phyloP scores from a whole-genome alignment of 2,797 vertebrate species.

The Erpetoichthys calabaricus region DNA sequence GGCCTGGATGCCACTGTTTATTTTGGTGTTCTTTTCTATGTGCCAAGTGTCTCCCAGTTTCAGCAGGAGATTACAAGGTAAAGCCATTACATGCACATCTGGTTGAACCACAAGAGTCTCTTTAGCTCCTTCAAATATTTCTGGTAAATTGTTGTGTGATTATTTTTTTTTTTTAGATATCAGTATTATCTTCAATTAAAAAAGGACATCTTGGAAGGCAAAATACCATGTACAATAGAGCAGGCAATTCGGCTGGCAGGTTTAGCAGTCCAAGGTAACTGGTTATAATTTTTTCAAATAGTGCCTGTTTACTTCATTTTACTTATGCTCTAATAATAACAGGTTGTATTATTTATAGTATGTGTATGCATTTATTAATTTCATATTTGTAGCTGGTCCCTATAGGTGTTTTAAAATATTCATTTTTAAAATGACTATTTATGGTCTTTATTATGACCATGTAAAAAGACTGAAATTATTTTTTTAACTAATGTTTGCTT shows the following conservation, averaged over 20 bases:
- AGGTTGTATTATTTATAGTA: too few relatives aligned
- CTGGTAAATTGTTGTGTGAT: background rate
- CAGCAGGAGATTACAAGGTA: slow-evolving; percentile 97
- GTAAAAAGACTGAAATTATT: too few relatives aligned
- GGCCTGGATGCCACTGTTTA: slow-evolving; percentile 87
- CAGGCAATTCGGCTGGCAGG: slow-evolving; percentile 86
- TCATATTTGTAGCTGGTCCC: too few relatives aligned
- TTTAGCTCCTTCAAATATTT: background rate
- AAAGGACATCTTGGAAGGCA: slow-evolving; percentile 91
- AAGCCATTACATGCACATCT: slow-evolving; percentile 11
- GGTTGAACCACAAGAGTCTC: too few relatives aligned
- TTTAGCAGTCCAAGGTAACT: slow-evolving; percentile 90
- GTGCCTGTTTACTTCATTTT: too few relatives aligned
- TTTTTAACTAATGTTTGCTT: too few relatives aligned
- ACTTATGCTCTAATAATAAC: too few relatives aligned
- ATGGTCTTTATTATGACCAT: too few relatives aligned
- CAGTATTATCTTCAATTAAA: slow-evolving; percentile 98
- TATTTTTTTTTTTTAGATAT: slow-evolving; percentile 55
- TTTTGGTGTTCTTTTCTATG: slow-evolving; percentile 92
- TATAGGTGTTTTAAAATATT: too few relatives aligned
- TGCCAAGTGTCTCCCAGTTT: slow-evolving; percentile 77
- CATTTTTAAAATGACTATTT: too few relatives aligned
- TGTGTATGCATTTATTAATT: too few relatives aligned
- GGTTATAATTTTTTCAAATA: background rate
- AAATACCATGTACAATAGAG: slow-evolving; percentile 81